phyloP scores from a whole-genome alignment of 1,140 invertebrate species.

The Zaprionus ornatus region DNA sequence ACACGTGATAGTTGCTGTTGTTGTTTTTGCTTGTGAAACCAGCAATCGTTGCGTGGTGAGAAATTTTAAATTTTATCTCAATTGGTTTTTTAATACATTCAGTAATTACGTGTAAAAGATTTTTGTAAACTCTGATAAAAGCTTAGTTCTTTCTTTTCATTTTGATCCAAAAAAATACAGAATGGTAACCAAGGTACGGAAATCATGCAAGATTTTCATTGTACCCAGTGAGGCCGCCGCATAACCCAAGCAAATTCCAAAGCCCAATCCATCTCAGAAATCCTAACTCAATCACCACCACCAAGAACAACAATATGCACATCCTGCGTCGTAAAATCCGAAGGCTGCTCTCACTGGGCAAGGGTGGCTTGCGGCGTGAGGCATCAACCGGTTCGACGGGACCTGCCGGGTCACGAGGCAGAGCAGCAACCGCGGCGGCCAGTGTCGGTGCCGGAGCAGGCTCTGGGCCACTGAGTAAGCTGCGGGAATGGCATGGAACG shows the following conservation, averaged over 20 bases:
- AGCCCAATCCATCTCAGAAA: neutral
- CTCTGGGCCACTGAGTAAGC: constrained; percentile 34
- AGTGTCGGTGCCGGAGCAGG: constrained; percentile 1
- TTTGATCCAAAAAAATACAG: constrained; percentile 7
- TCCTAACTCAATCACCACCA: neutral
- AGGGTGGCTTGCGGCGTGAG: constrained; percentile 14
- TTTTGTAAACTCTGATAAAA: constrained; percentile 10
- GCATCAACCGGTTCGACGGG: neutral
- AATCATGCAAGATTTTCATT: constrained; percentile 33
- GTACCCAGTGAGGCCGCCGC: neutral
- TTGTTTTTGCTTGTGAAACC: constrained; percentile 49
- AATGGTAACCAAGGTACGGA: constrained; percentile 13
- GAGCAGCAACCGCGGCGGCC: neutral
- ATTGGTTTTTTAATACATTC: neutral
- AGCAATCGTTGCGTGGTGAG: constrained; percentile 23
- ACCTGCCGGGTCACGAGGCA: neutral
- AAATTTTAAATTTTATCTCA: constrained; percentile 7
- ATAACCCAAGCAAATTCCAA: neutral
- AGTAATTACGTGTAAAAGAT: constrained; percentile 16
- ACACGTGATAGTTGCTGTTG: constrained; percentile 66
- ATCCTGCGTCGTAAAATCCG: constrained; percentile 34
- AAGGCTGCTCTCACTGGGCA: constrained; percentile 24
- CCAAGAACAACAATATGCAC: constrained; percentile 7
- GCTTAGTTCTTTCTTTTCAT: neutral
- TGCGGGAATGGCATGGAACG: constrained; percentile 64